Percentiles rank a stretch among this genome's conserved stretches.
Evolutionary conservation across 2,888 invertebrate genomes (phyloP).

Genomic region (Thera britannica): DNA sequence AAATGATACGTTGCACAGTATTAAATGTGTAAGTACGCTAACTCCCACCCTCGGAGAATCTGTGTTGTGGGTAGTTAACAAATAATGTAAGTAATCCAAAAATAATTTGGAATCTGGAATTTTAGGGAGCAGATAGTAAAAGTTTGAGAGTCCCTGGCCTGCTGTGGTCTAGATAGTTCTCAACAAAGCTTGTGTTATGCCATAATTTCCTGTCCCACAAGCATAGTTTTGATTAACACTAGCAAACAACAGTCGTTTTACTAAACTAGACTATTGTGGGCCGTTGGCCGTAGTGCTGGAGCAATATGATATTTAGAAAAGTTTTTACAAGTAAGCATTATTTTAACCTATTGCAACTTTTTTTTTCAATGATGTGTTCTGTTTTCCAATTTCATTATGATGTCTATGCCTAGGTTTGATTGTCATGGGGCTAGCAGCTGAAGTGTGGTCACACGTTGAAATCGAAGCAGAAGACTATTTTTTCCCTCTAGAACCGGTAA

Average conservation of each 20-base stretch:
- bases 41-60: too few species aligned
- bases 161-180: constrained; percentile 55
- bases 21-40: too few species aligned
- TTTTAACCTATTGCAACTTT: neutral
- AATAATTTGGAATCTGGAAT: too few species aligned
- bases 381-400: neutral
- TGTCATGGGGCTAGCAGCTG: constrained; percentile 57
- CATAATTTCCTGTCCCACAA: constrained; percentile 66
- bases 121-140: neutral
- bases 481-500: constrained; percentile 77
- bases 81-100: too few species aligned
- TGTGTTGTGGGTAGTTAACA: too few species aligned
- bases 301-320: constrained; percentile 66
- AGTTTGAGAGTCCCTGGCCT: constrained; percentile 50
- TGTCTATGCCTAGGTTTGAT: constrained; percentile 58
- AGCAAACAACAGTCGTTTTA: constrained; percentile 57
- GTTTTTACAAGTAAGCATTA: constrained; percentile 58
- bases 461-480: constrained; percentile 80
- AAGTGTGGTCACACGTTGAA: constrained; percentile 75
- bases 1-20: too few species aligned
- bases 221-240: constrained; percentile 57
- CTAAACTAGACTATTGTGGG: constrained; percentile 54
- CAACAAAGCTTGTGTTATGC: constrained; percentile 58
- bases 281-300: constrained; percentile 45
- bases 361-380: neutral